Percentiles rank a stretch among this genome's conserved stretches.
Conservation (phyloP, 1,140 invertebrate genomes). For the Calephelis virginiensis region DNA sequence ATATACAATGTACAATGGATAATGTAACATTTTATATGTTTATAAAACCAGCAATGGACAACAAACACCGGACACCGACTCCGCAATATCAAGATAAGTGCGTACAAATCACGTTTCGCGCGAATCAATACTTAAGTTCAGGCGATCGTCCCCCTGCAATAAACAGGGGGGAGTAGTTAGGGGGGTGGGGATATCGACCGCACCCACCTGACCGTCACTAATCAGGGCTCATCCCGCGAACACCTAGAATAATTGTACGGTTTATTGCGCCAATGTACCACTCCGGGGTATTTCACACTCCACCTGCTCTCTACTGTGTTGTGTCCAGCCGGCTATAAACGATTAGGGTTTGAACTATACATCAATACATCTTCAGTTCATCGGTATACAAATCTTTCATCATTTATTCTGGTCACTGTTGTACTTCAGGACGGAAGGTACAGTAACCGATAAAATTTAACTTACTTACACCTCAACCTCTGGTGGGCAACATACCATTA, state of each 20-base stretch:
- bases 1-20: too few relatives aligned
- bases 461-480: too few relatives aligned
- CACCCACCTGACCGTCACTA: conserved; percentile 75
- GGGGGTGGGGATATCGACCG: conserved; percentile 58
- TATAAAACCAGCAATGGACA: conserved; percentile 25
- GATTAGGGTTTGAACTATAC: neutral
- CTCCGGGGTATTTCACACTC: conserved; percentile 12
- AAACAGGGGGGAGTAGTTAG: conserved; percentile 45
- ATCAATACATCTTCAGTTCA: too few relatives aligned
- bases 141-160: conserved; percentile 71
- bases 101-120: conserved; percentile 77
- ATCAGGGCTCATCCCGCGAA: conserved; percentile 73
- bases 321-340: neutral
- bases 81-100: conserved; percentile 54
- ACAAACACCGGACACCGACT: conserved; percentile 11
- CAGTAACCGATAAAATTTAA: too few relatives aligned
- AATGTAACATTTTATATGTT: neutral
- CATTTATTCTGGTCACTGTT: too few relatives aligned
- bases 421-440: too few relatives aligned
- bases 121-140: conserved; percentile 77
- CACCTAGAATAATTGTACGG: conserved; percentile 68
- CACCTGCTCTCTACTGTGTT: neutral
- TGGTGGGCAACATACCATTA: too few relatives aligned
- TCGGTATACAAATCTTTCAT: too few relatives aligned
- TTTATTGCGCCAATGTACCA: conserved; percentile 46